Base-by-base conservation (phyloP, 2,797 vertebrate species). In the Acipenser oxyrinchus region DNA sequence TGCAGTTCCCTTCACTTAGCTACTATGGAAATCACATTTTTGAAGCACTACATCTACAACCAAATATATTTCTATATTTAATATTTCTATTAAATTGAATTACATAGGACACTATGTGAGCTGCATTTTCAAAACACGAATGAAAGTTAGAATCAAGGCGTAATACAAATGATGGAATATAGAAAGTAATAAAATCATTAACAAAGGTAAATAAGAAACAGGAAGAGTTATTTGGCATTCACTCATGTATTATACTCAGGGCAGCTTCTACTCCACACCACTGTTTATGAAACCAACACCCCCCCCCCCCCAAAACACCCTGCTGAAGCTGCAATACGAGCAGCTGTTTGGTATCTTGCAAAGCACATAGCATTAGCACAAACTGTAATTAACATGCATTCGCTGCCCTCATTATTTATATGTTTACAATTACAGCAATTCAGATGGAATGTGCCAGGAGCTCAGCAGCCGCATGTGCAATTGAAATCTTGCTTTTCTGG, bases 311-410 rank as follows among this genome's bases (percentile, higher is more conserved):
- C 15, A 18, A 18, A 18, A 18, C 48, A 18, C 48, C 59, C 37
- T 15, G 51, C 10, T 37, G 48, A 64, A 58, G 9, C n/a, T 10
- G n/a, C 60, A 63, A 55, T 63, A 48, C 9, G 57, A 70, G 64
- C 65, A 67, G 69, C 62, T 70, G 69, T 66, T 63, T 65, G 52
- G n/a, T 66, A 63, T 66, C 58, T 70, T 23, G 59, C 51, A 57
- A 70, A 62, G 64, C 63, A 37, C 10, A 8, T 13, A 49, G 59
- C 60, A 70, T 62, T 62, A 66, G 50, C 64, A 70, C 49, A 49
- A 55, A 51, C 49, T 66, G 64, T 66, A 70, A 70, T 70, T 70
- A 70, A 70, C 62, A 60, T 59, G 51, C 23, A 52, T 51, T 63
- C 49, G 13, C 59, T 60, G 60, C 52, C 12, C 64, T 66, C 60